Base-by-base conservation (phyloP, 2,888 invertebrate genomes). In the Stegophylla sp. region DNA sequence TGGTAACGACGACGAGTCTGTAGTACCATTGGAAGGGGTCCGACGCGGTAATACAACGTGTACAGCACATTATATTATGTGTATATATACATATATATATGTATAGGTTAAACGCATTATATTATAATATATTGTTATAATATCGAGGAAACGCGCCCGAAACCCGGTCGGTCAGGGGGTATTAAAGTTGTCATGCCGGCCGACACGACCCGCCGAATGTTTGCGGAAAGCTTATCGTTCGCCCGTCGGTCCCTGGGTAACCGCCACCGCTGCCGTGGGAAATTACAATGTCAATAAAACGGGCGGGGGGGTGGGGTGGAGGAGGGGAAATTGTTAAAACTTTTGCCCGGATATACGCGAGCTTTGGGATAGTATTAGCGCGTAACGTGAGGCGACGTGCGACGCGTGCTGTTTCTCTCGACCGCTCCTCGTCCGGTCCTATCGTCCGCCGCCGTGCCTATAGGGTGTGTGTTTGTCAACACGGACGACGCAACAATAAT, bases 271-370 rank as follows among this genome's bases (percentile, higher is more conserved):
- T n/a, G n/a, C 15, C 13, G 9, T 0, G 20, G n/a, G 34, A 71
- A 53, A n/a, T n/a, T n/a, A n/a, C 41, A 71, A 71, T 71, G 71
- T 41, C 59, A 59, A 59, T 59, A 61, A 43, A 72, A 41, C 20
- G 17, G 10, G 56, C 15, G 51, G 9, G 12, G 43, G 34, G 26
- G 23, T 51, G 26, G 12, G 17, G 48, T 34, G 17, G 13, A 71
- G 15, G n/a, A 56, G 17, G 1, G 4, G 59, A 26, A 53, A 71
- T 71, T 71, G 71, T 41, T 34, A 41, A 71, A 71, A 71, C 41
- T 53, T 41, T 34, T 10, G 71, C 26, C 41, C 26, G n/a, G 13
- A 69, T n/a, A n/a, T n/a, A n/a, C n/a, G 34, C 20, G 34, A 71
- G 28, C 20, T n/a, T n/a, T n/a, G n/a, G n/a, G n/a, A n/a, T n/a